Evolutionary conservation across 2,888 invertebrate genomes (phyloP).

Genomic region (Diabrotica balteata): DNA sequence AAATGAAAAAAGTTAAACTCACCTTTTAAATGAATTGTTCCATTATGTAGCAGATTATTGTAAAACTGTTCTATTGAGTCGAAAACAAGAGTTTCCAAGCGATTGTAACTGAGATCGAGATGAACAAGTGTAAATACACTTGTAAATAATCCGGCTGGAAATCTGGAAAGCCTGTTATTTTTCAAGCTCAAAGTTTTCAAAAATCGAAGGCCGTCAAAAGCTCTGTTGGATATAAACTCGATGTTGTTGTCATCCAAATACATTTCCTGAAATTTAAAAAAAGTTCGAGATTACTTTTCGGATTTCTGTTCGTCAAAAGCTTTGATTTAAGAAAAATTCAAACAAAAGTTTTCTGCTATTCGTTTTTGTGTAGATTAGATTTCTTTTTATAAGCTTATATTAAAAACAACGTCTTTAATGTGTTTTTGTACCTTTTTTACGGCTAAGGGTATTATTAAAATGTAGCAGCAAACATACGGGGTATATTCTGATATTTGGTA

Average conservation of each 20-base stretch:
- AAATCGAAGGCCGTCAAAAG: slow-evolving; percentile 77
- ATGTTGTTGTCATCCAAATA: slow-evolving; percentile 60
- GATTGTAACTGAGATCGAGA: slow-evolving; percentile 80
- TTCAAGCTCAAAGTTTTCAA: slow-evolving; percentile 75
- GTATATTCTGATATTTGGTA: too few relatives aligned
- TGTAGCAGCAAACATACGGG: too few relatives aligned
- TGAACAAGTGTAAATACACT: slow-evolving; percentile 76
- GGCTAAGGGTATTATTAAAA: too few relatives aligned
- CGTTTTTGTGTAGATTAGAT: too few relatives aligned
- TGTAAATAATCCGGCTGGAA: slow-evolving; percentile 75
- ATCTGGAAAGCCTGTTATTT: slow-evolving; percentile 76
- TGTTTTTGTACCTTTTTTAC: too few relatives aligned
- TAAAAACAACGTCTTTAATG: too few relatives aligned
- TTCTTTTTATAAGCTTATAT: too few relatives aligned
- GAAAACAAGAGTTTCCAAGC: slow-evolving; percentile 77
- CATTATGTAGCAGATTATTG: slow-evolving; percentile 33
- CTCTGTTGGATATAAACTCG: slow-evolving; percentile 76
- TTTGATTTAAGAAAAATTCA: not conserved
- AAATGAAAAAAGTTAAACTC: slow-evolving; percentile 1
- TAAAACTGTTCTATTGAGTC: slow-evolving; percentile 71
- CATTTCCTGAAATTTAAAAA: slow-evolving; percentile 49
- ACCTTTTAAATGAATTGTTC: slow-evolving; percentile 35
- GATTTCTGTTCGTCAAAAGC: not conserved
- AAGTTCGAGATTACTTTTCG: not conserved
- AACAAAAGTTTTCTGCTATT: not conserved